Conservation (phyloP, 2,113 vertebrate species). For the Buteo buteo region DNA sequence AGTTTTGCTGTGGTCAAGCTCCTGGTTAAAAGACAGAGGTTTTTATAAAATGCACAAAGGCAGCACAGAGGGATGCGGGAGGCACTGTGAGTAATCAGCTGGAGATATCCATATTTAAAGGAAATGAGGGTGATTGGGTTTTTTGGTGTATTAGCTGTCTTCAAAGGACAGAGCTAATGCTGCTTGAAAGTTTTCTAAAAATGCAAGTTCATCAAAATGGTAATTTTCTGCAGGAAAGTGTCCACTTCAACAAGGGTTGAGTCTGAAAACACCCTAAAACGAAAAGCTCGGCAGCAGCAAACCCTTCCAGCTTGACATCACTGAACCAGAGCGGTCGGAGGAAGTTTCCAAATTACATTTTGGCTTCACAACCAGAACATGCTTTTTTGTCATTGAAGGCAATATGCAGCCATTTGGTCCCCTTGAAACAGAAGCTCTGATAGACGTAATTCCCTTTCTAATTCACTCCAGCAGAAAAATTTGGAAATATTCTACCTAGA, state of each 20-base stretch:
- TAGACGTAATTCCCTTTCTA: background rate
- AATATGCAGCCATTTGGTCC: accelerated
- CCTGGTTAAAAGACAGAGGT: background rate
- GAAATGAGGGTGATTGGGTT: background rate
- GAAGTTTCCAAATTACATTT: background rate
- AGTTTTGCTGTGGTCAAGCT: background rate
- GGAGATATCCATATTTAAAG: background rate
- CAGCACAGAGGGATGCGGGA: accelerated
- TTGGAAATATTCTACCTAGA: background rate
- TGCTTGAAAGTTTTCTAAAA: background rate
- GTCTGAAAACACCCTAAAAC: background rate
- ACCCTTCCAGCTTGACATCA: background rate
- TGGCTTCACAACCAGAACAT: background rate
- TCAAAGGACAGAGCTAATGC: background rate
- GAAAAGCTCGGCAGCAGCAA: background rate
- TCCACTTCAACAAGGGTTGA: background rate
- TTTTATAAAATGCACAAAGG: background rate
- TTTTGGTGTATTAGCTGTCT: background rate
- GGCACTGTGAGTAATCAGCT: accelerated
- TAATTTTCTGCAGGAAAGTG: background rate
- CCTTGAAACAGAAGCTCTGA: background rate
- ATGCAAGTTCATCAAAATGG: background rate
- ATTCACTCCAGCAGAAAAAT: background rate
- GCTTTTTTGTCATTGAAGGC: background rate
- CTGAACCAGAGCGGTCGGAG: background rate